These are phyloP conservation scores for Syngnathus floridae DNA, from an alignment of 2,113 vertebrate genomes.

Conservation along the genomic window DNA sequence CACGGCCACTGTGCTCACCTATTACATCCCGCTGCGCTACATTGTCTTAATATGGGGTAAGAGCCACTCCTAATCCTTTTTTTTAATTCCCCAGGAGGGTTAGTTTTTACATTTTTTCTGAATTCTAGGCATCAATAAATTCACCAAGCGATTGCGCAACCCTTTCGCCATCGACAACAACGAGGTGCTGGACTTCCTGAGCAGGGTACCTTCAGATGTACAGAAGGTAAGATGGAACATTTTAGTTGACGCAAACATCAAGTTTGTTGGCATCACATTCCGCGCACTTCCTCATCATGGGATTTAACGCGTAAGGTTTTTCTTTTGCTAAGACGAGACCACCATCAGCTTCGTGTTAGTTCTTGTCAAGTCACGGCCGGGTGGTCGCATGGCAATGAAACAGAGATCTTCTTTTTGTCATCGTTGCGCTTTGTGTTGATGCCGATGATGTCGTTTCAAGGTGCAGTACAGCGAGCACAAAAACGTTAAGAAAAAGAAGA, in stretches of 20 bases:
- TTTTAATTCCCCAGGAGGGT: neutral
- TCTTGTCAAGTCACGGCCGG: neutral
- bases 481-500: slow-evolving; percentile 75
- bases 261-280: slow-evolving; percentile 5
- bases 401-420: no score
- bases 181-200: slow-evolving; percentile 93
- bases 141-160: slow-evolving; percentile 96
- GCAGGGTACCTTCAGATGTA: slow-evolving; percentile 94
- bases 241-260: neutral
- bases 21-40: slow-evolving; percentile 86
- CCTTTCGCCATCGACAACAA: slow-evolving; percentile 94
- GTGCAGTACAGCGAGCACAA: slow-evolving; percentile 81
- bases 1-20: slow-evolving; percentile 72
- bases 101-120: no score
- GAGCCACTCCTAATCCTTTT: slow-evolving; percentile 19
- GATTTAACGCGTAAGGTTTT: neutral
- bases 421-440: neutral
- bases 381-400: neutral
- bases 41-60: slow-evolving; percentile 94
- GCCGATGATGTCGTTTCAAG: slow-evolving; percentile 63
- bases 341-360: neutral
- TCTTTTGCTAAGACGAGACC: neutral
- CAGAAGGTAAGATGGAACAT: slow-evolving; percentile 80
- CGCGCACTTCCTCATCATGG: slow-evolving; percentile 43
- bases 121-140: slow-evolving; percentile 92